These are phyloP conservation scores for Trichonephila inaurata DNA, from an alignment of 1,140 invertebrate species.

Conservation along the genomic window DNA sequence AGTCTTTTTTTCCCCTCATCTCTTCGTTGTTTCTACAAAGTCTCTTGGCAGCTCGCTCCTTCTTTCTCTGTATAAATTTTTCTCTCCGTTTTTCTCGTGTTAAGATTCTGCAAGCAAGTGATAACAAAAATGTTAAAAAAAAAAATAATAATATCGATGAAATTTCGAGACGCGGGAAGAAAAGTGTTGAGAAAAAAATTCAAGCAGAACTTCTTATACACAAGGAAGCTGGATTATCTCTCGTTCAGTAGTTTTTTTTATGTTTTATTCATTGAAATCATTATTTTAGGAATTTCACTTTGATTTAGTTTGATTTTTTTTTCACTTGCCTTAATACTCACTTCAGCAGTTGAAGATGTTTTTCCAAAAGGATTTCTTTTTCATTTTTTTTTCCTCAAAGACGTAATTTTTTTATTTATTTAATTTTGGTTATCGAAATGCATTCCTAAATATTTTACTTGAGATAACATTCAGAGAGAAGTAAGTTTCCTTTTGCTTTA, in stretches of 20 bases:
- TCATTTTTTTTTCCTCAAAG: no score
- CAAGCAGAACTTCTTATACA: neutral
- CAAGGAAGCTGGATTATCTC: conserved; percentile 44
- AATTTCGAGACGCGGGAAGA: conserved; percentile 5
- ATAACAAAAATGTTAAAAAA: conserved; percentile 47
- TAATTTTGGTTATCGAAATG: no score
- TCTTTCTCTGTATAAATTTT: neutral
- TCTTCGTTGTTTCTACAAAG: neutral
- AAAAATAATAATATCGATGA: neutral
- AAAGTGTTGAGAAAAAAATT: neutral
- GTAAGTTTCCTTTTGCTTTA: no score
- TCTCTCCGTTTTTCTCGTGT: neutral
- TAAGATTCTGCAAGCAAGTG: conserved; percentile 27
- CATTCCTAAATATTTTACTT: no score
- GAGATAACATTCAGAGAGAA: no score
- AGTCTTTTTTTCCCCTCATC: neutral
- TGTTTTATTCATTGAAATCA: conserved; percentile 68
- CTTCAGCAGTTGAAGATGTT: neutral
- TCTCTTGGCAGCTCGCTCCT: neutral
- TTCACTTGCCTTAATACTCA: neutral
- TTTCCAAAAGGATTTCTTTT: neutral
- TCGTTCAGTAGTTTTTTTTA: conserved; percentile 13
- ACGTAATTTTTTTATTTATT: no score
- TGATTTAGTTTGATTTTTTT: conserved; percentile 42
- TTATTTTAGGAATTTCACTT: conserved; percentile 68